These are phyloP conservation scores for Crotalus tigris DNA, from an alignment of 2,113 vertebrate genomes.

Conservation along the genomic window DNA sequence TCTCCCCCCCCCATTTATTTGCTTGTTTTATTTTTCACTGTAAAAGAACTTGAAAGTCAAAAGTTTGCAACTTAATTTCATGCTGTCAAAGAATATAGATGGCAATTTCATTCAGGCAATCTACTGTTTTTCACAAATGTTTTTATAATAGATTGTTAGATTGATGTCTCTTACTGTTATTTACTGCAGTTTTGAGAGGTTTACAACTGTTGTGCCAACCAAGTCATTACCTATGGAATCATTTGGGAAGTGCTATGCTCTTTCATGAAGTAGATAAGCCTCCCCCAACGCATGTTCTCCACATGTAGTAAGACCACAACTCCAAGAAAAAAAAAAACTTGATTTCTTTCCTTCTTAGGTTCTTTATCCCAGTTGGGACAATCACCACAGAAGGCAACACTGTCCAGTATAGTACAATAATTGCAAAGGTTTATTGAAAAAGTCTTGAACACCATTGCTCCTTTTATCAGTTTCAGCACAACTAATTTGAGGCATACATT, in stretches of 20 bases:
- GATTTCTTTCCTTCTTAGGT: neutral
- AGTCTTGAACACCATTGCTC: neutral
- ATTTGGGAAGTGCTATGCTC: neutral
- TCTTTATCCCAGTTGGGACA: neutral
- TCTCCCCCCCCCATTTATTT: neutral
- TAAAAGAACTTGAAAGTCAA: neutral
- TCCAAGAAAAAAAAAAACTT: neutral
- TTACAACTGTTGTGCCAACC: neutral
- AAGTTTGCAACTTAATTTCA: neutral
- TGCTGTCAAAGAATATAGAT: neutral
- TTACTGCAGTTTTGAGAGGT: neutral
- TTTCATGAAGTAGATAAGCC: neutral
- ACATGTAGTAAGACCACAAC: neutral
- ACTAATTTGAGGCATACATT: neutral
- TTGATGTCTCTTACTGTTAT: neutral
- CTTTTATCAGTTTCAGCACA: neutral
- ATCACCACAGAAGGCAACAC: neutral
- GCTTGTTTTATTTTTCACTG: neutral
- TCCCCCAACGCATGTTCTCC: neutral
- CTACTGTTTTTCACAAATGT: neutral
- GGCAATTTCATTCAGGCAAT: neutral
- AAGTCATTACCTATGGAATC: neutral
- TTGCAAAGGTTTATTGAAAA: neutral
- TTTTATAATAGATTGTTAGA: neutral
- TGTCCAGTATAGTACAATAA: neutral